Percentiles rank a stretch among this genome's conserved stretches.
Conservation (phyloP, 1,140 invertebrate species). For the Brachionus asplanchnoidis region DNA sequence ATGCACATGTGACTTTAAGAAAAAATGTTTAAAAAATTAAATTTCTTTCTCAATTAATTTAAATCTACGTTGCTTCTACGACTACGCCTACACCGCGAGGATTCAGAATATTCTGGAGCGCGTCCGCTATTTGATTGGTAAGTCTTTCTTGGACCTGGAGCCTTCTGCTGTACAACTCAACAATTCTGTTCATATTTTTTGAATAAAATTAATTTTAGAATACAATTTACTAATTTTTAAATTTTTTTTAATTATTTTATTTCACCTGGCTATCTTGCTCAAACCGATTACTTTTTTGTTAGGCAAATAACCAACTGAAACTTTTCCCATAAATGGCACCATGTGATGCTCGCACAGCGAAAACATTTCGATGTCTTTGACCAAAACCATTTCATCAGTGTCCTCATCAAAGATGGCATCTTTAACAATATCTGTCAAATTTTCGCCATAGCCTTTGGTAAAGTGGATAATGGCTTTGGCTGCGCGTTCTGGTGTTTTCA, state of each 20-base stretch:
- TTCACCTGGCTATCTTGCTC: constrained; percentile 77
- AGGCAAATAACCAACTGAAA: constrained; percentile 92
- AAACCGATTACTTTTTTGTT: constrained; percentile 93
- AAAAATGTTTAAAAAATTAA: neutral
- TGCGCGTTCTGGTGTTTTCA: constrained; percentile 93
- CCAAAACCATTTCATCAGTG: constrained; percentile 98
- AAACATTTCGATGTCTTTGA: constrained; percentile 99
- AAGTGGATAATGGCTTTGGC: constrained; percentile 97
- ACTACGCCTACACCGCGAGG: constrained; percentile 94
- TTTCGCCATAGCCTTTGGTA: constrained; percentile 99
- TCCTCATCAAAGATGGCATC: constrained; percentile 98
- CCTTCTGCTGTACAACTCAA: constrained; percentile 89
- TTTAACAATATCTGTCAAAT: constrained; percentile 91
- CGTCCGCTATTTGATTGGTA: constrained; percentile 95
- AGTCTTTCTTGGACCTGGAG: constrained; percentile 95
- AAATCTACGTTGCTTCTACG: constrained; percentile 73
- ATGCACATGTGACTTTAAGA: constrained; percentile 84
- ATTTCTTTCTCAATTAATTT: neutral
- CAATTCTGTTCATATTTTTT: constrained; percentile 64
- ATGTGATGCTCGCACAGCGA: constrained; percentile 98
- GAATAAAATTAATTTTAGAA: neutral
- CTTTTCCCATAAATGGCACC: constrained; percentile 96
- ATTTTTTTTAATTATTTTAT: neutral
- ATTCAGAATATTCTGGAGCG: constrained; percentile 89
- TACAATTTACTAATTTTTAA: too few relatives aligned